phyloP scores from a whole-genome alignment of 1,140 invertebrate species.

The Pseudomyrmex gracilis region DNA sequence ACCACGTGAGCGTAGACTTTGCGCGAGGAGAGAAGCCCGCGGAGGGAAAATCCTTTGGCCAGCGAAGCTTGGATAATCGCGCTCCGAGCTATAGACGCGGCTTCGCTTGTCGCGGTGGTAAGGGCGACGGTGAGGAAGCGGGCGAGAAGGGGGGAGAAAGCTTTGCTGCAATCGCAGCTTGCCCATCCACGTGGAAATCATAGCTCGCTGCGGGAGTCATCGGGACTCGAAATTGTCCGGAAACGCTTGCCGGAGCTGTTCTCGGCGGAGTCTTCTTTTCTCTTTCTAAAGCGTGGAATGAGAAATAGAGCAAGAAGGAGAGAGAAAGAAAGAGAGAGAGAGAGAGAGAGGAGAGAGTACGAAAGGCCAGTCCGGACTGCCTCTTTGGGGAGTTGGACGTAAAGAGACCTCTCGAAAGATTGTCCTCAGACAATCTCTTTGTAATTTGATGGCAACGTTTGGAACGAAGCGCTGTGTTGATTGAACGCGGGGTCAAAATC shows the following conservation, averaged over 20 bases:
- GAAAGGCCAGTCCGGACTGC: constrained; percentile 32
- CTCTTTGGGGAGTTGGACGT: constrained; percentile 70
- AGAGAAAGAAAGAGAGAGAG: too few species aligned
- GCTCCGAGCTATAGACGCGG: constrained; percentile 75
- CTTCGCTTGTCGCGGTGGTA: constrained; percentile 56
- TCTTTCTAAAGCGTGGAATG: background rate
- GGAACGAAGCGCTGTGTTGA: constrained; percentile 21
- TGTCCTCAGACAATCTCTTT: constrained; percentile 58
- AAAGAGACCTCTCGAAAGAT: constrained; percentile 62
- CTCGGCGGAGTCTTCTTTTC: constrained; percentile 58
- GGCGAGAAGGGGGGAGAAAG: constrained; percentile 45
- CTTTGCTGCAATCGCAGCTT: constrained; percentile 81
- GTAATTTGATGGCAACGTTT: constrained; percentile 63
- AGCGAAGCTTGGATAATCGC: constrained; percentile 84
- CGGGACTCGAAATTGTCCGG: constrained; percentile 83
- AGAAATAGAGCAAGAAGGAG: too few species aligned
- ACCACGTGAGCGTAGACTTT: constrained; percentile 60
- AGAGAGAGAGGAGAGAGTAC: background rate
- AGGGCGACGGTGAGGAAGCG: constrained; percentile 7
- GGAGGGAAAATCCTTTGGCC: constrained; percentile 82
- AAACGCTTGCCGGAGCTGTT: constrained; percentile 73
- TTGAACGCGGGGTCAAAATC: background rate
- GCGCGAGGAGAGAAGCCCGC: constrained; percentile 70
- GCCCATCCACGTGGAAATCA: constrained; percentile 83
- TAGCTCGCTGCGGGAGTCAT: constrained; percentile 79